Evolutionary conservation across 2,113 vertebrate genomes (phyloP).

Genomic region (Ageneiosus marmoratus): DNA sequence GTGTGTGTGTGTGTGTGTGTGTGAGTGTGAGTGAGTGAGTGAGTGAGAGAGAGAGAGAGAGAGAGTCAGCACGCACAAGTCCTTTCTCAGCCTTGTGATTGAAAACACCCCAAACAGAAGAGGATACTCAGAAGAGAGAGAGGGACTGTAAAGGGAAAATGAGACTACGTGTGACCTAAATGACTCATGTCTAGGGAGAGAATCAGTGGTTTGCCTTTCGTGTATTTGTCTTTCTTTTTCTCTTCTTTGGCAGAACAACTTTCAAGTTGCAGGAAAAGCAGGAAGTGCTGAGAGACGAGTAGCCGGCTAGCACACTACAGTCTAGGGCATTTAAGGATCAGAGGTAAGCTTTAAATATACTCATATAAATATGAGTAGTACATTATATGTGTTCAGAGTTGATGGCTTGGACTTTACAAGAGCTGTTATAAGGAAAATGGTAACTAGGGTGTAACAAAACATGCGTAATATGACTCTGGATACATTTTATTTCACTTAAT

Average conservation of each 20-base stretch:
- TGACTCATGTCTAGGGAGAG: slow-evolving; percentile 14
- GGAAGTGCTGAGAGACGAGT: slow-evolving; percentile 38
- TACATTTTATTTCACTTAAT: neutral
- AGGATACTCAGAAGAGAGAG: neutral
- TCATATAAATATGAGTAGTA: neutral
- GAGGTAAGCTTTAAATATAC: slow-evolving; percentile 40
- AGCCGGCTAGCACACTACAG: neutral
- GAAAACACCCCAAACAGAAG: neutral
- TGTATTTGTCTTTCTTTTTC: neutral
- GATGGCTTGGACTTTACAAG: neutral
- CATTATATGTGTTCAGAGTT: neutral
- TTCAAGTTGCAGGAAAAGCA: slow-evolving; percentile 25
- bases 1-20: neutral
- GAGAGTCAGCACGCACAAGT: too few relatives aligned
- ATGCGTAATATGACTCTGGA: neutral
- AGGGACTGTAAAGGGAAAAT: neutral
- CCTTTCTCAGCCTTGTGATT: neutral
- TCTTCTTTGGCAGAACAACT: neutral
- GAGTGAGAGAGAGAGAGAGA: neutral
- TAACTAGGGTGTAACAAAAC: neutral
- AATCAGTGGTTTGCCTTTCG: neutral
- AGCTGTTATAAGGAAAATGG: neutral
- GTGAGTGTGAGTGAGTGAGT: neutral
- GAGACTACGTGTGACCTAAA: neutral
- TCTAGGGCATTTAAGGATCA: neutral